Conservation (phyloP, 1,140 invertebrate species). For the Cydia pomonella region DNA sequence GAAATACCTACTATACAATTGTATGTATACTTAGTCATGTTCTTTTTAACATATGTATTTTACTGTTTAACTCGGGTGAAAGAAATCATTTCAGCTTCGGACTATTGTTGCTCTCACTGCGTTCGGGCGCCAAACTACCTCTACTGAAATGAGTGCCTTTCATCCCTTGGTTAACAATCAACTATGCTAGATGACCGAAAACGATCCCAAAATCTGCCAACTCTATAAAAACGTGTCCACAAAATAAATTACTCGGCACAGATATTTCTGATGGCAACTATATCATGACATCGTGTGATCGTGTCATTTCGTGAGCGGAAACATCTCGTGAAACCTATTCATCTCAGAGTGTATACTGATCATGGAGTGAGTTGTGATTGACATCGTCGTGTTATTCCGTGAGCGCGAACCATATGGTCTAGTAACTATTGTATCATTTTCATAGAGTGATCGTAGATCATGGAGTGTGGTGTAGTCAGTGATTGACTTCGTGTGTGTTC, state of each 20-base stretch:
- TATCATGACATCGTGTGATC: constrained; percentile 4
- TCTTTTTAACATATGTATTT: too few relatives aligned
- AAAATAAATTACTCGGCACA: neutral
- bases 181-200: too few relatives aligned
- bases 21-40: too few relatives aligned
- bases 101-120: too few relatives aligned
- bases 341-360: neutral
- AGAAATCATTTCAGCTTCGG: too few relatives aligned
- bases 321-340: neutral
- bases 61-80: too few relatives aligned
- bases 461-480: too few relatives aligned
- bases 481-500: neutral
- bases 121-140: too few relatives aligned
- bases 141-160: too few relatives aligned
- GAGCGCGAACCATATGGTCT: neutral
- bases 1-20: too few relatives aligned
- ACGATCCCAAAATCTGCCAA: neutral
- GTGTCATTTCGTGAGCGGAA: neutral
- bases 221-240: neutral
- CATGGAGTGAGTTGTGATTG: too few relatives aligned
- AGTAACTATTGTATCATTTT: neutral
- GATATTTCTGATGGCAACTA: neutral
- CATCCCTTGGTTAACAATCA: too few relatives aligned
- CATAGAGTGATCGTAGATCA: neutral
- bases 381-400: neutral